phyloP scores from a whole-genome alignment of 2,888 invertebrate species.

The Orchesella flavescens region DNA sequence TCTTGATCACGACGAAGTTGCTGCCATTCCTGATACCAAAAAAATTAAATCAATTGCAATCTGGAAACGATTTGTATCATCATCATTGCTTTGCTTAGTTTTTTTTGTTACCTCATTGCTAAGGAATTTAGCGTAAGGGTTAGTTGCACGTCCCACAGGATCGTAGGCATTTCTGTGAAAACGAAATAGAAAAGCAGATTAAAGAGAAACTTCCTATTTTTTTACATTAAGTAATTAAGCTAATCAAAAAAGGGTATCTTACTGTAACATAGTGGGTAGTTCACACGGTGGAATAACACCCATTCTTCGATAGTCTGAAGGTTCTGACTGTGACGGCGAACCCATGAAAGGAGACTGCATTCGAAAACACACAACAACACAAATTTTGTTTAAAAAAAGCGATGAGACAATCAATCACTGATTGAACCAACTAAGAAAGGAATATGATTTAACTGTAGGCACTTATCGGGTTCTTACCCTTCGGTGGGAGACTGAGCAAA shows the following conservation, averaged over 20 bases:
- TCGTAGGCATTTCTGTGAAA: slow-evolving; percentile 64
- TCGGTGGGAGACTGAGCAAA: not conserved
- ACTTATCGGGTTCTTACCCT: slow-evolving; percentile 17
- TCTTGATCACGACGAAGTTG: slow-evolving; percentile 66
- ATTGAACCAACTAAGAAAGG: too few relatives aligned
- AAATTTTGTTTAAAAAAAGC: too few relatives aligned
- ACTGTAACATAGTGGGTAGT: slow-evolving; percentile 8
- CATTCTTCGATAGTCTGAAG: slow-evolving; percentile 19
- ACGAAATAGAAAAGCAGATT: not conserved
- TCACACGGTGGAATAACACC: slow-evolving; percentile 67
- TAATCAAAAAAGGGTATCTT: not conserved
- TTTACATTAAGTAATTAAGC: not conserved
- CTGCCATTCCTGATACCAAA: slow-evolving; percentile 64
- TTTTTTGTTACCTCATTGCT: slow-evolving; percentile 1
- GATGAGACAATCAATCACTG: too few relatives aligned
- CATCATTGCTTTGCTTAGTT: too few relatives aligned
- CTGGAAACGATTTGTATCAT: too few relatives aligned
- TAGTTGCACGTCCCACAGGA: slow-evolving; percentile 44
- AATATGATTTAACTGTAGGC: too few relatives aligned
- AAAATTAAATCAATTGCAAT: not conserved
- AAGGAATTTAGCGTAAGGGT: slow-evolving; percentile 65
- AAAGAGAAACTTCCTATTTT: too few relatives aligned
- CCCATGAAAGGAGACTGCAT: slow-evolving; percentile 3
- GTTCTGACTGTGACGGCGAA: slow-evolving; percentile 44
- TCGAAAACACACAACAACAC: not conserved